phyloP scores from a whole-genome alignment of 2,797 vertebrate genomes.

The Neosilurus mollespiculum region DNA sequence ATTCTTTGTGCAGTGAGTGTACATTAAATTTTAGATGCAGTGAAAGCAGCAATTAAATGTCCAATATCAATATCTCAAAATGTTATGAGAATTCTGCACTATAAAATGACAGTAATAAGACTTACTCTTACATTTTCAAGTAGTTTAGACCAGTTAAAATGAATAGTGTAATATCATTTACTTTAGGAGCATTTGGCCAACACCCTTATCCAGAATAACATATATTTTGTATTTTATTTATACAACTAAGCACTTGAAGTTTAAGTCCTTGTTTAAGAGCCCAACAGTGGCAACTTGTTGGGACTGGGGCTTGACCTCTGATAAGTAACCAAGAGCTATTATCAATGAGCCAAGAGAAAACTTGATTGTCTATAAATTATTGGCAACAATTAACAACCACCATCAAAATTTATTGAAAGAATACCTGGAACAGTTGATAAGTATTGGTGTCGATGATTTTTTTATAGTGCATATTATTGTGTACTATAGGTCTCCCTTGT shows the following conservation, averaged over 20 bases:
- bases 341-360: no score
- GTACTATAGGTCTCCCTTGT: no score
- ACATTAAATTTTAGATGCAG: background rate
- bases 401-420: background rate
- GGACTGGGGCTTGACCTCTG: no score
- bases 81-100: background rate
- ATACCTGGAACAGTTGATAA: background rate
- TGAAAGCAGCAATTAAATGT: background rate
- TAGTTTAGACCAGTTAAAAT: background rate
- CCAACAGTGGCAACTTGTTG: no score
- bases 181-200: no score
- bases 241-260: no score
- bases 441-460: background rate
- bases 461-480: background rate
- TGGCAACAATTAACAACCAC: background rate
- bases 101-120: background rate
- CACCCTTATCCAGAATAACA: no score
- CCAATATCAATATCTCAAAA: background rate
- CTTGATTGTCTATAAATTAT: background rate
- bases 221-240: no score
- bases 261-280: no score
- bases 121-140: background rate
- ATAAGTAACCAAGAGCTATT: no score
- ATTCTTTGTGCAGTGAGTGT: background rate
- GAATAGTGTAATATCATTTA: background rate